Evolutionary conservation across 2,113 vertebrate genomes (phyloP), one percentile per base, ranked within the genome.

Genomic region (Plestiodon gilberti): DNA sequence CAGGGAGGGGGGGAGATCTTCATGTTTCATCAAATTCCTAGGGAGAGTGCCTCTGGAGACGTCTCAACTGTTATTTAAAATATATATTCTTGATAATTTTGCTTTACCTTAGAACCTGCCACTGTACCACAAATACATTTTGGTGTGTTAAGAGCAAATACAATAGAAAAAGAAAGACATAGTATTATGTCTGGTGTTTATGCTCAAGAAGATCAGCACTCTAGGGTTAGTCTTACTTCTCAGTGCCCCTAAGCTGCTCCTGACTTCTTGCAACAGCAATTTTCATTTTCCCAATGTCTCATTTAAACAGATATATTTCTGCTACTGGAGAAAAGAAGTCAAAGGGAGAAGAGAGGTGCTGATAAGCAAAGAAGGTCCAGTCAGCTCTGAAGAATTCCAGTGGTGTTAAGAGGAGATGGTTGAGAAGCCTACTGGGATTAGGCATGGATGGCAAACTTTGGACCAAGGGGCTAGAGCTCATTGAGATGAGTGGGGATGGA

Each of bases 1-100:
- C 55, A 86, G 77, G 86, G 84, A 20, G 78, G 89, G 88, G 74
- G 11, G 71, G 6, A 84, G 55, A 88, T 76, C 55, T 85, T 80
- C 79, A 75, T 55, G 52, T 90, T 88, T 87, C 57, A 61, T 85
- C 78, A 88, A 79, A 77, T 57, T 88, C 59, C 90, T 91, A 57
- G 40, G 35, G 86, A 91, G 67, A 90, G 80, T 61, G 5, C 28
- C 77, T 92, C 18, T 40, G 40, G 22, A 81, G 57, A 81, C 3
- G 62, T 52, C 6, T 74, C 52, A 80, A 65, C 18, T 48, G 0
- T 1, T 38, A 1, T 59, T 75, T 40, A 71, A 62, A 79, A 84
- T 65, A 75, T 87, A 87, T 86, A 89, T 9, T 82, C 11, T 55
- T 35, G 86, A 38, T 48, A n/a, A 40, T 75, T 64, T 81, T 74